Percentiles rank a stretch among this genome's conserved stretches.
Evolutionary conservation across 2,888 invertebrate genomes (phyloP).

Genomic region (Eilema caniola): DNA sequence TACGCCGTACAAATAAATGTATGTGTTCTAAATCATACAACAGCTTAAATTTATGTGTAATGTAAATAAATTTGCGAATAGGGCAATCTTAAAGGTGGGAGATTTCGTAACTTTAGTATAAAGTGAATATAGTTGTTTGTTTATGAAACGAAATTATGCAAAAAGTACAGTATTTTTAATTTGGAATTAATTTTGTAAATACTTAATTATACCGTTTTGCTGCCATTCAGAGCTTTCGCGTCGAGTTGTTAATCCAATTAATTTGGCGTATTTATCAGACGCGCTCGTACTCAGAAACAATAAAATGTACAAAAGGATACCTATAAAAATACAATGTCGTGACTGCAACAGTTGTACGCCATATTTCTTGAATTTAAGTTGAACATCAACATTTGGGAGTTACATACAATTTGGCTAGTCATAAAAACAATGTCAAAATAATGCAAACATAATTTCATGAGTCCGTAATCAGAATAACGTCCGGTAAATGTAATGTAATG

Average conservation of each 20-base stretch:
- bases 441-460: background rate
- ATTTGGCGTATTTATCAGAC: background rate
- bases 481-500: background rate
- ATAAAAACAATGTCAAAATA: background rate
- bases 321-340: background rate
- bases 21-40: slow-evolving; percentile 7
- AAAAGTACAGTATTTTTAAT: background rate
- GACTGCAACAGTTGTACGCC: background rate
- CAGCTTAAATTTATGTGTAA: slow-evolving; percentile 10
- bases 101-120: slow-evolving; percentile 49
- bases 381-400: background rate
- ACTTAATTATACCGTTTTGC: background rate
- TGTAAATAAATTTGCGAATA: slow-evolving; percentile 21
- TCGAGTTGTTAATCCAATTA: background rate
- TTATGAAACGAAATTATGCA: background rate
- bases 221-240: background rate
- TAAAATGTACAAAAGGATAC: background rate
- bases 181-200: background rate
- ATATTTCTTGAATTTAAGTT: background rate
- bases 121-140: slow-evolving; percentile 21
- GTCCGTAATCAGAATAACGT: background rate
- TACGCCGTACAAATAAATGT: background rate
- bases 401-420: background rate
- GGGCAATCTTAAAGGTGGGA: slow-evolving; percentile 45
- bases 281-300: background rate